Base-by-base conservation (phyloP, 2,797 vertebrate species). In the Spheniscus humboldti region DNA sequence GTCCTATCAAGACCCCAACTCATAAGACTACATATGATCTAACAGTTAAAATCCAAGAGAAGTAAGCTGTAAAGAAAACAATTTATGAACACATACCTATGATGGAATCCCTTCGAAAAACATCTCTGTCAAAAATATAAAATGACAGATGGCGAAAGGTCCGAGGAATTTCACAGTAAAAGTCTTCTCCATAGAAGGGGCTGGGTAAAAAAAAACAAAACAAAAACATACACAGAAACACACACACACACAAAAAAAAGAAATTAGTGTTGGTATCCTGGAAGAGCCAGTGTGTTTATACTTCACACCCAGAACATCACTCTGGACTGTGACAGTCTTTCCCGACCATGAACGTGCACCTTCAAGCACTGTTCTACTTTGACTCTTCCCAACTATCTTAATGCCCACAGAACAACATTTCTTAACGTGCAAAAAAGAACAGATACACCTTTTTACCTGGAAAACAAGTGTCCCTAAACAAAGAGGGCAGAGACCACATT, bases 101-200 rank as follows among this genome's bases (percentile, higher is more conserved):
- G 96, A 99, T 99, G 95, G 99, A 99, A 97, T 99, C 99, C 99
- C 99, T 99, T 97, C 99, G 98, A 98, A 99, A 99, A 88, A 99
- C 99, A 31, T 99, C 99, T 98, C 99, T 99, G 98, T 99, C 99
- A 45, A 99, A 99, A 98, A 99, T 98, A 98, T 99, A 99, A 98
- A 99, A 99, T 47, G 99, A 99, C 93, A 99, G 99, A 95, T 99
- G 99, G 59, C 99, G 99, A 98, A 99, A 99, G 95, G 98, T 99
- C 88, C 99, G 99, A 27, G 99, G 99, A 97, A 99, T 99, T 98
- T 99, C 99, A 96, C 99, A 99, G 98, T 99, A 99, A 97, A 99
- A 99, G 97, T 99, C 99, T 98, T 99, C 99, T 88, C 99, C 99
- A 5, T 99, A 99, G 97, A 99, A 99, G 13, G 99, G 99, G 98